Evolutionary conservation across 2,888 invertebrate species (phyloP), one percentile per base, ranked within the genome.

Genomic region (Ichneumon xanthorius): DNA sequence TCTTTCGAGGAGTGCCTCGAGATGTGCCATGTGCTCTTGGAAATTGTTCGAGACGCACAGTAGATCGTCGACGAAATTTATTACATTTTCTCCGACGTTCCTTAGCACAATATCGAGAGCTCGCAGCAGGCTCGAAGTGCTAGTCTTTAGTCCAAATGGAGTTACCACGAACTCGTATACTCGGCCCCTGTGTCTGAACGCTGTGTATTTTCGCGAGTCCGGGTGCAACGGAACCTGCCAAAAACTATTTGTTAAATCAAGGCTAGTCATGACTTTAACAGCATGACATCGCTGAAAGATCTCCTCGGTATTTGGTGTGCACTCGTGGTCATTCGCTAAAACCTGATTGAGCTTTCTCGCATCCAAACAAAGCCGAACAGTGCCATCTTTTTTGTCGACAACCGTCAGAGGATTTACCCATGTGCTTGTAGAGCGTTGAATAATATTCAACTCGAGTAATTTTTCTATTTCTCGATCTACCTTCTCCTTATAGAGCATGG

Each of bases 201-300:
- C 84, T 0, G 84, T 84, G 14, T 84, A 87, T 58, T 87, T 72
- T 1, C 77, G 7, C 0, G 85, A 88, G 0, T 67, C 58, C 4
- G 68, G 63, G 14, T 82, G 58, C 0, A 89, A 40, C 0, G 87
- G 86, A 0, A 89, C 76, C 22, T 88, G 87, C 89, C 87, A 89
- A 37, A 89, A 89, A 19, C 88, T 88, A 0, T 68, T 72, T 0
- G 33, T 33, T 0, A 6, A 6, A 0, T 33, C 33, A 0, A 33
- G 33, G 5, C 33, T 33, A 0, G 19, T 53, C 16, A 19, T 53
- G 4, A 53, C 53, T n/a, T 53, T 19, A 0, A 53, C 53, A 0
- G 53, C 14, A 4, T 53, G 53, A 19, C 80, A 89, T 73, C 73
- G 61, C 9, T 80, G 80, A 26, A 76, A 84, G 0, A 77, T 40